Conservation (phyloP, 1,140 invertebrate genomes). For the Adoxophyes honmai region DNA sequence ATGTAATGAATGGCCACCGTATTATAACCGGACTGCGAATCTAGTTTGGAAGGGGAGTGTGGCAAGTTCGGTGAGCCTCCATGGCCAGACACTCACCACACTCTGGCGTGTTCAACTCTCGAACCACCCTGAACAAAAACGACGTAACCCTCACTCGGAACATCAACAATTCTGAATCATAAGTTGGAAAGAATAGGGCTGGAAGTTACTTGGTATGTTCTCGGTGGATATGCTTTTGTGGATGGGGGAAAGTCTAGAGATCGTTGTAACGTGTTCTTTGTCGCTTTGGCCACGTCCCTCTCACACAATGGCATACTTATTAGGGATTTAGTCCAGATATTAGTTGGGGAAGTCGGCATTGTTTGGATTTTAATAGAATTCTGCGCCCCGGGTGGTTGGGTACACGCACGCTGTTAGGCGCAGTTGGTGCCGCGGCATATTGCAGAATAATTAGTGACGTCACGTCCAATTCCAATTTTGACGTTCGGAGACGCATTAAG, state of each 20-base stretch:
- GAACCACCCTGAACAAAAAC: conserved; percentile 26
- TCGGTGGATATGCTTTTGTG: background rate
- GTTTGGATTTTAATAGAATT: conserved; percentile 75
- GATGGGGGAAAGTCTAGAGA: conserved; percentile 21
- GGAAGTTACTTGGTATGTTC: conserved; percentile 11
- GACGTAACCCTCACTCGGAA: conserved; percentile 27
- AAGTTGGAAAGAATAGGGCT: conserved; percentile 15
- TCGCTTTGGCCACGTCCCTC: conserved; percentile 69
- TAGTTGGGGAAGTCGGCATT: conserved; percentile 72
- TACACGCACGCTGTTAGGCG: conserved; percentile 35
- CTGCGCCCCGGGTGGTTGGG: conserved; percentile 53
- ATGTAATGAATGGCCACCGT: conserved; percentile 67
- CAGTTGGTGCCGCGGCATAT: conserved; percentile 33
- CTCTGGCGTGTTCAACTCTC: conserved; percentile 56
- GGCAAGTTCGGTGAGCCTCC: conserved; percentile 73
- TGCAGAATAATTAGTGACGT: conserved; percentile 11
- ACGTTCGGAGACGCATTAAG: conserved; percentile 6
- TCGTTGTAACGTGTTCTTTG: conserved; percentile 75
- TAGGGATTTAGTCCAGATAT: conserved; percentile 77
- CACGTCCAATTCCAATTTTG: conserved; percentile 12
- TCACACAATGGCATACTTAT: conserved; percentile 76
- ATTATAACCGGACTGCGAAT: conserved; percentile 74
- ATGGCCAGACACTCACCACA: conserved; percentile 73
- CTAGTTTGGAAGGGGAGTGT: conserved; percentile 72
- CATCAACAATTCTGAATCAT: conserved; percentile 26